A percentile compares a stretch with the other conserved stretches of the same genome.
phyloP scores from a whole-genome alignment of 2,113 vertebrate species.

The Ictidomys tridecemlineatus region DNA sequence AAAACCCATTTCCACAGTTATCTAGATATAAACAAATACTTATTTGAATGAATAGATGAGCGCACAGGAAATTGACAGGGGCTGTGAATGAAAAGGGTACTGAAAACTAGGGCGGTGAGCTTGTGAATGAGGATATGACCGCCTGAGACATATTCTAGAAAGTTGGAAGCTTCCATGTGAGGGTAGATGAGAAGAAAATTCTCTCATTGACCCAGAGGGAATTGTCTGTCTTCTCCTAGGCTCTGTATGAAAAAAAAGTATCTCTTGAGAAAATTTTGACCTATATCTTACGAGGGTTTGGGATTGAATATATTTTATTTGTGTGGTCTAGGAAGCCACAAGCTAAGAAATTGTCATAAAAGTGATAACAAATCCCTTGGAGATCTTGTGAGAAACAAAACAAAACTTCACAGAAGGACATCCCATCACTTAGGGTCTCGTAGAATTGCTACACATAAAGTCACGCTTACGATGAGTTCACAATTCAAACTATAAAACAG shows the following conservation, averaged over 20 bases:
- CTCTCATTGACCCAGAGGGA: background rate
- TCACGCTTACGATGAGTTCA: slow-evolving; percentile 8
- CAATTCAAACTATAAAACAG: slow-evolving; percentile 47
- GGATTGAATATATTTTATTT: slow-evolving; percentile 54
- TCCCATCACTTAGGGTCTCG: background rate
- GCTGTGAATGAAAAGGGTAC: slow-evolving; percentile 43
- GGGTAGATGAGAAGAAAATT: slow-evolving; percentile 18
- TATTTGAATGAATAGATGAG: slow-evolving; percentile 76
- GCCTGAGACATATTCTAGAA: background rate
- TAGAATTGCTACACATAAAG: slow-evolving; percentile 43
- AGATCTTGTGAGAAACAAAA: slow-evolving; percentile 9
- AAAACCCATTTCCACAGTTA: slow-evolving; percentile 74
- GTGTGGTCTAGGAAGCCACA: background rate
- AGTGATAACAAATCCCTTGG: background rate
- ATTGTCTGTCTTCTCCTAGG: slow-evolving; percentile 50
- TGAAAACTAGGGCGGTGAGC: slow-evolving; percentile 31
- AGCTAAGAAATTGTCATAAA: slow-evolving; percentile 59
- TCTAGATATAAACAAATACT: slow-evolving; percentile 81
- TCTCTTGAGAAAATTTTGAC: slow-evolving; percentile 56
- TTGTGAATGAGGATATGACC: slow-evolving; percentile 30
- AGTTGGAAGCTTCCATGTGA: background rate
- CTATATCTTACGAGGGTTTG: slow-evolving; percentile 30
- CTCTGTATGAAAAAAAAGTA: background rate
- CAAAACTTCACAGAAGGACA: slow-evolving; percentile 12
- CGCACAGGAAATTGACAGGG: slow-evolving; percentile 75